Evolutionary conservation across 2,888 invertebrate species (phyloP).

Genomic region (Coelopa pilipes): DNA sequence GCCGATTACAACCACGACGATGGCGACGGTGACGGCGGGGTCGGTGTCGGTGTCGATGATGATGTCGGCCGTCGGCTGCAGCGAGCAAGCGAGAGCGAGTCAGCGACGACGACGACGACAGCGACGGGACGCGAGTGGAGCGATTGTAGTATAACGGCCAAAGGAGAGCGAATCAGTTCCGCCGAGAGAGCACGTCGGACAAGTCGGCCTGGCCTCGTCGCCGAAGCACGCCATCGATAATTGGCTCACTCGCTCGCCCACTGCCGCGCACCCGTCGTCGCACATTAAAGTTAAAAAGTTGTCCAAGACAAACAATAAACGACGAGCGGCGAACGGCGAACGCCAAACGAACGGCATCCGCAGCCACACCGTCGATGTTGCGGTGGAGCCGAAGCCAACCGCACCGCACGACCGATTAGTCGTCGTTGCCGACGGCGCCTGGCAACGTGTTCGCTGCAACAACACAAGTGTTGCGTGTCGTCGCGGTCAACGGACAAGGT

Average conservation of each 20-base stretch:
- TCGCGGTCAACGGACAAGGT: too few species aligned
- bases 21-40: slow-evolving; percentile 15
- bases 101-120: slow-evolving; percentile 7
- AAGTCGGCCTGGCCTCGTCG: too few species aligned
- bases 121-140: slow-evolving; percentile 14
- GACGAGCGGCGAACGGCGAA: neutral
- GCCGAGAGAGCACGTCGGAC: slow-evolving; percentile 36
- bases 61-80: neutral
- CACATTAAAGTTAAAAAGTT: neutral
- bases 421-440: neutral
- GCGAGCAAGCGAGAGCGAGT: neutral
- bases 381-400: neutral
- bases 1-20: slow-evolving; percentile 17
- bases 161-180: slow-evolving; percentile 38
- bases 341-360: neutral
- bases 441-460: slow-evolving; percentile 33
- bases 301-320: neutral
- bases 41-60: neutral
- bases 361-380: neutral
- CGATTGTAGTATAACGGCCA: slow-evolving; percentile 37
- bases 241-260: slow-evolving; percentile 28
- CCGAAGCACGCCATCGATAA: slow-evolving; percentile 14
- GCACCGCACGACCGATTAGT: neutral
- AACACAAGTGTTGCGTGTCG: slow-evolving; percentile 1
- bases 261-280: slow-evolving; percentile 3